phyloP scores from a whole-genome alignment of 2,797 vertebrate genomes.

The Karalla daura region DNA sequence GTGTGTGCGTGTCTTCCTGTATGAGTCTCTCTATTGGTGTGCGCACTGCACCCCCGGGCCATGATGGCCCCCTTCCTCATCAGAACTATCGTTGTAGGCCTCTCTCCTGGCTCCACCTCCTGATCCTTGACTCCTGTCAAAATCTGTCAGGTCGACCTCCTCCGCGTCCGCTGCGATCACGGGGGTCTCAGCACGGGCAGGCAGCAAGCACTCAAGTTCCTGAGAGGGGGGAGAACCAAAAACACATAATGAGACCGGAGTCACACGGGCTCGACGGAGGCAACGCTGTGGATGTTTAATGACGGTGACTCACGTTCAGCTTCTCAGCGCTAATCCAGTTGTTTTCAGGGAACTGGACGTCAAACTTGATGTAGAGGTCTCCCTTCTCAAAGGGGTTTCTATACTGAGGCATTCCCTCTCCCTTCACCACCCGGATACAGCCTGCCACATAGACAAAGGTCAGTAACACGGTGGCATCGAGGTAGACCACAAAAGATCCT shows the following conservation, averaged over 20 bases:
- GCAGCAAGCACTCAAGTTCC: constrained; percentile 98
- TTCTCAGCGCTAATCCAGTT: constrained; percentile 99
- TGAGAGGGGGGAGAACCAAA: too few relatives aligned
- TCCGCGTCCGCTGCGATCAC: constrained; percentile 92
- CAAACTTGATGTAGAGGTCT: constrained; percentile 97
- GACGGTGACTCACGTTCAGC: constrained; percentile 87
- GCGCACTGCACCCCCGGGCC: constrained; percentile 98
- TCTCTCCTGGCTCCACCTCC: constrained; percentile 92
- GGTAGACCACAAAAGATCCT: not conserved
- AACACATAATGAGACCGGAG: not conserved
- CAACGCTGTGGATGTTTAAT: not conserved
- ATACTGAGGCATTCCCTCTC: constrained; percentile 98
- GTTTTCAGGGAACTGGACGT: constrained; percentile 97
- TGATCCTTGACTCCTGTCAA: constrained; percentile 91
- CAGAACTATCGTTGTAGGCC: constrained; percentile 97
- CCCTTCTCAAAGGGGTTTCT: constrained; percentile 99
- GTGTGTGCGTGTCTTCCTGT: constrained; percentile 57
- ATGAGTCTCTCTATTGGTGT: constrained; percentile 90
- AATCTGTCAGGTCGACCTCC: constrained; percentile 97
- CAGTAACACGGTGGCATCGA: not conserved
- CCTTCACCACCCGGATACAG: constrained; percentile 91
- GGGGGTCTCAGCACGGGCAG: constrained; percentile 92
- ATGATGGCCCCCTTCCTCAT: constrained; percentile 95
- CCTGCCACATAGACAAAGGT: constrained; percentile 77
- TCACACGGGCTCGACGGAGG: not conserved